phyloP scores from a whole-genome alignment of 1,140 invertebrate genomes.

The Luehdorfia chinensis region DNA sequence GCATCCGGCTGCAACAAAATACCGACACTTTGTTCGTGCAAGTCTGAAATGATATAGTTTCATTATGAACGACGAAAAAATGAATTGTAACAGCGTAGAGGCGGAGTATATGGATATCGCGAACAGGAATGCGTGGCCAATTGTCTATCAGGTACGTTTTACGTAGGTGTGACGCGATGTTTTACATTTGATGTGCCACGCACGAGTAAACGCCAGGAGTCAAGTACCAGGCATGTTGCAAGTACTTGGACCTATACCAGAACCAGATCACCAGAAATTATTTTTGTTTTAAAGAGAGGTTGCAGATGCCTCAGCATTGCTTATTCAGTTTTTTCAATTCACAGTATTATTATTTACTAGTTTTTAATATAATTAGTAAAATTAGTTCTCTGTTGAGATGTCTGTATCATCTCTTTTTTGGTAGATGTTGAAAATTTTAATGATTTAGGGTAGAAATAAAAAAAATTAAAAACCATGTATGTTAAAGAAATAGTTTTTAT shows the following conservation, averaged over 20 bases:
- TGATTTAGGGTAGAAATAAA: no score
- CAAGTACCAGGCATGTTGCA: background rate
- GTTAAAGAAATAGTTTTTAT: no score
- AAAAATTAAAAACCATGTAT: no score
- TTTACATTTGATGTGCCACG: conserved; percentile 47
- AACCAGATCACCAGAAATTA: background rate
- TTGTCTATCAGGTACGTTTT: conserved; percentile 81
- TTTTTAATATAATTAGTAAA: no score
- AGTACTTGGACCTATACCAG: no score
- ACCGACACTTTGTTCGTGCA: conserved; percentile 34
- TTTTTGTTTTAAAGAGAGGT: background rate
- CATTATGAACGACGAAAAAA: conserved; percentile 47
- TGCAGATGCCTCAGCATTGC: no score
- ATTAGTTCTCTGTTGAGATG: no score
- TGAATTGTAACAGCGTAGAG: conserved; percentile 78
- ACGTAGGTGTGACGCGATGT: conserved; percentile 36
- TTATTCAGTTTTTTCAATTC: no score
- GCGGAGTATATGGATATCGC: conserved; percentile 83
- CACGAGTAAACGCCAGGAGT: conserved; percentile 30
- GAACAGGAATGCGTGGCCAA: conserved; percentile 79
- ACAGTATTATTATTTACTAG: no score
- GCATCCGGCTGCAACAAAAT: conserved; percentile 43
- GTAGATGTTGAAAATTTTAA: no score
- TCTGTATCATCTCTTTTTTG: no score
- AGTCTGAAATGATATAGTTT: conserved; percentile 48